phyloP scores from a whole-genome alignment of 2,113 vertebrate species.

The Indicator indicator region DNA sequence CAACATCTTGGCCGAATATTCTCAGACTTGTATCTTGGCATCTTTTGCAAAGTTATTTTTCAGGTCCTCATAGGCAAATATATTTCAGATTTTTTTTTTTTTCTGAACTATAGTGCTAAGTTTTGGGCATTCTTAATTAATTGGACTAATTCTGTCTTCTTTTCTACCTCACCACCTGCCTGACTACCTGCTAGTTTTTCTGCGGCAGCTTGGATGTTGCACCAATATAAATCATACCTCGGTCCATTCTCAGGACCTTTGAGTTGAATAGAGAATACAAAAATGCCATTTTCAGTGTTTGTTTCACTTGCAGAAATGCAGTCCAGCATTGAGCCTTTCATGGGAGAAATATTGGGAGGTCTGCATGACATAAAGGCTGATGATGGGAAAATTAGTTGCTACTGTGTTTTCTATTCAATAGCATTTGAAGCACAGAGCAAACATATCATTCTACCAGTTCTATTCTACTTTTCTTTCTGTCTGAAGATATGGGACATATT shows the following conservation, averaged over 20 bases:
- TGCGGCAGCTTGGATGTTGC: neutral
- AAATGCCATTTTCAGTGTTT: neutral
- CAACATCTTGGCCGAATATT: neutral
- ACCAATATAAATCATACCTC: neutral
- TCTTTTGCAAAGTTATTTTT: neutral
- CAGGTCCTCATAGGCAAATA: fast-evolving
- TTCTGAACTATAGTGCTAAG: neutral
- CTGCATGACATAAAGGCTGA: neutral
- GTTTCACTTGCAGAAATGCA: neutral
- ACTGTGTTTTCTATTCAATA: neutral
- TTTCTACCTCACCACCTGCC: neutral
- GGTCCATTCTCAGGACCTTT: neutral
- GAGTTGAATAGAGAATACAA: neutral
- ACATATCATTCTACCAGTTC: neutral
- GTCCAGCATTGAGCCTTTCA: neutral
- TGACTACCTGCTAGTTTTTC: neutral
- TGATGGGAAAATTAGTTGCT: neutral
- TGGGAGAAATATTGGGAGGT: neutral
- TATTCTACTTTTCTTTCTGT: neutral
- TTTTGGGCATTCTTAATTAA: neutral
- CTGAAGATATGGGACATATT: neutral
- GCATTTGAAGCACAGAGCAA: neutral
- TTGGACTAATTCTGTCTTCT: neutral
- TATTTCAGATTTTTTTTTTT: neutral
- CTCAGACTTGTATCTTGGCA: neutral